phyloP scores from a whole-genome alignment of 2,888 invertebrate genomes.

The Dichetophora obliterata region DNA sequence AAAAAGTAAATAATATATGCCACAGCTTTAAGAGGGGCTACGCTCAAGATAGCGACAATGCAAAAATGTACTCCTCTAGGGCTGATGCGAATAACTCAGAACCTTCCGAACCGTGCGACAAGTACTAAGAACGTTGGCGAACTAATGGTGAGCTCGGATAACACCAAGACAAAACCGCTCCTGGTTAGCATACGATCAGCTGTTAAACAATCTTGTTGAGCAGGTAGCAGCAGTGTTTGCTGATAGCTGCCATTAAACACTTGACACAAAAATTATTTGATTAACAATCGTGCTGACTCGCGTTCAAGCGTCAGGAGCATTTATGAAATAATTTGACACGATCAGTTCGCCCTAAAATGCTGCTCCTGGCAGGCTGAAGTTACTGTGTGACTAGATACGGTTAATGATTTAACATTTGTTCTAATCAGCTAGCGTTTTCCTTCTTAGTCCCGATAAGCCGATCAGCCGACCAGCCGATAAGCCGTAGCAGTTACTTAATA shows the following conservation, averaged over 20 bases:
- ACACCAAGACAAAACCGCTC: not conserved
- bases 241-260: constrained; percentile 1
- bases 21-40: not conserved
- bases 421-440: not conserved
- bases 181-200: constrained; percentile 2
- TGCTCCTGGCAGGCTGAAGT: not conserved
- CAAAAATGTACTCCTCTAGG: not conserved
- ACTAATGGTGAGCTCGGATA: constrained; percentile 20
- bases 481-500: not conserved
- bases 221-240: constrained; percentile 8
- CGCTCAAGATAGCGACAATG: not conserved
- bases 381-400: not conserved
- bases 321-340: no score
- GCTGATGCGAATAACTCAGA: not conserved
- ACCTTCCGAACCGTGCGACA: constrained; percentile 6
- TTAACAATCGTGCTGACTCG: not conserved
- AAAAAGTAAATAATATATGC: not conserved
- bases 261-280: constrained; percentile 3
- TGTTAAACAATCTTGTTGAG: constrained; percentile 15
- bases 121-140: constrained; percentile 13
- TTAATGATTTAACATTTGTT: not conserved
- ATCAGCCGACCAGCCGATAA: not conserved
- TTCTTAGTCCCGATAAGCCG: not conserved
- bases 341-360: not conserved
- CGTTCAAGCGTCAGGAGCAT: not conserved